A percentile compares a stretch with the other conserved stretches of the same genome.
These are phyloP conservation scores for Cataglyphis livida DNA, from an alignment of 2,888 invertebrate species.

Conservation along the genomic window DNA sequence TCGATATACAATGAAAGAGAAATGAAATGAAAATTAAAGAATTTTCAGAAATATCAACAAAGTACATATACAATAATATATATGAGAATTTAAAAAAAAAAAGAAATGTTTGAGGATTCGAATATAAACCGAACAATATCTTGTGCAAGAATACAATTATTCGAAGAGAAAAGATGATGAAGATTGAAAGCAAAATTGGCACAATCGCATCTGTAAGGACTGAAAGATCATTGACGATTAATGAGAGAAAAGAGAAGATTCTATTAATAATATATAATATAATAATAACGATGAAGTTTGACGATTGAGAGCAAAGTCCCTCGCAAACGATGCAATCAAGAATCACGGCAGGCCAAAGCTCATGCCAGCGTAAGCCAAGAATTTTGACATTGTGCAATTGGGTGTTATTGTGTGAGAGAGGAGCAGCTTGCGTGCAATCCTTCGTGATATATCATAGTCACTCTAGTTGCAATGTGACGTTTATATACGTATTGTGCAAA, in stretches of 20 bases:
- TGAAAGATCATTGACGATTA: background rate
- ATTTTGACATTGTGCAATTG: slow-evolving; percentile 30
- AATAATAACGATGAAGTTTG: slow-evolving; percentile 11
- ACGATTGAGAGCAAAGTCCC: slow-evolving; percentile 16
- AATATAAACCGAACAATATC: background rate
- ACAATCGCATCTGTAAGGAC: background rate
- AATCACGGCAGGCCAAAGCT: slow-evolving; percentile 15
- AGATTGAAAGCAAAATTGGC: slow-evolving; percentile 5
- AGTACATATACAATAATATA: background rate
- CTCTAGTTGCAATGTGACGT: background rate
- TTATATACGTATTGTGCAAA: background rate
- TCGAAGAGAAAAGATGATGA: slow-evolving; percentile 3
- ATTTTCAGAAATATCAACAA: background rate
- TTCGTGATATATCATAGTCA: slow-evolving; percentile 1
- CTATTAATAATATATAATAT: background rate
- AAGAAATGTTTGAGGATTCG: background rate
- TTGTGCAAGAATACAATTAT: background rate
- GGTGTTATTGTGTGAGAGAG: background rate
- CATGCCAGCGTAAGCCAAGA: slow-evolving; percentile 24
- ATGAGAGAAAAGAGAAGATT: background rate
- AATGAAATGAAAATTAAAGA: background rate
- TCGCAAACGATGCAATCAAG: background rate
- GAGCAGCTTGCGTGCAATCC: background rate
- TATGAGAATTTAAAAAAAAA: background rate
- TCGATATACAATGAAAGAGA: background rate